These are phyloP conservation scores for Mystacides longicornis DNA, from an alignment of 2,888 invertebrate species.

Conservation along the genomic window DNA sequence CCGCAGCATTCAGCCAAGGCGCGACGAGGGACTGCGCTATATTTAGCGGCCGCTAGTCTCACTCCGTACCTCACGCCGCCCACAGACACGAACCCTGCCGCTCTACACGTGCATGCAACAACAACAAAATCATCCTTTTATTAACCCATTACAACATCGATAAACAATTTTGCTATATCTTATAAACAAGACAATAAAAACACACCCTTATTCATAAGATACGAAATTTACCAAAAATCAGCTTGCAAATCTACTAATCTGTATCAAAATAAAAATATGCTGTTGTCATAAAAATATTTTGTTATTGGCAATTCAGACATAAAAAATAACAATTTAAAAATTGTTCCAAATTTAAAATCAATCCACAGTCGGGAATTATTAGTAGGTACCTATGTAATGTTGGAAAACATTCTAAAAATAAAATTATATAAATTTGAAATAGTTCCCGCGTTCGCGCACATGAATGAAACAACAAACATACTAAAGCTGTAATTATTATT, in stretches of 20 bases:
- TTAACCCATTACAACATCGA: too few relatives aligned
- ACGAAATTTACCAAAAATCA: too few relatives aligned
- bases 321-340: constrained; percentile 16
- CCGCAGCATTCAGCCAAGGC: constrained; percentile 36
- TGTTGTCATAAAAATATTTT: not conserved
- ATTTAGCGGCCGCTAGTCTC: constrained; percentile 51
- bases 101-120: constrained; percentile 16
- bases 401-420: constrained; percentile 1
- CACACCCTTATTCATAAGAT: too few relatives aligned
- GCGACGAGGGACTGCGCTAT: constrained; percentile 43
- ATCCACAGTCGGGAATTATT: too few relatives aligned
- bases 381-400: too few relatives aligned
- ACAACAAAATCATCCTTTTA: too few relatives aligned
- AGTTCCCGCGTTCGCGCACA: constrained; percentile 14
- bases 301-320: not conserved
- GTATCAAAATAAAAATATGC: too few relatives aligned
- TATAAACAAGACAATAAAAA: too few relatives aligned
- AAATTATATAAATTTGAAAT: constrained; percentile 13
- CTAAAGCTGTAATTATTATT: not conserved
- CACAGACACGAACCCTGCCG: constrained; percentile 52
- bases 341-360: constrained; percentile 19
- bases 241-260: too few relatives aligned
- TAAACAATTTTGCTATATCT: too few relatives aligned
- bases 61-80: constrained; percentile 66
- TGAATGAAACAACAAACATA: constrained; percentile 14